Evolutionary conservation across 1,140 invertebrate species (phyloP).

Genomic region (Aphelinus atriplicis): DNA sequence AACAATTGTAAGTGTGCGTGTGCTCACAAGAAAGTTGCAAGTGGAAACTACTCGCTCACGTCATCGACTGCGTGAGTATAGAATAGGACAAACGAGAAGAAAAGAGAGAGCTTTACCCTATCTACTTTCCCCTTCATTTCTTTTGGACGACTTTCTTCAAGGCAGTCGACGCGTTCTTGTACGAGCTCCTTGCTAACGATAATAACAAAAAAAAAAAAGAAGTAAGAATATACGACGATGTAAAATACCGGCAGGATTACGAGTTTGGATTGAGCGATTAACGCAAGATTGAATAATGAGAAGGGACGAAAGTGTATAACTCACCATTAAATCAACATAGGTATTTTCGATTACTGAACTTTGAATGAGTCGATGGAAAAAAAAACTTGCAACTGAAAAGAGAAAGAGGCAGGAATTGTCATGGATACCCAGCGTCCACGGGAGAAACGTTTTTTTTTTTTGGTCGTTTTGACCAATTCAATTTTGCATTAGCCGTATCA

Average conservation of each 20-base stretch:
- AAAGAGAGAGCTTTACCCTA: conserved; percentile 10
- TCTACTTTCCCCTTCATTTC: conserved; percentile 50
- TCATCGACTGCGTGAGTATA: conserved; percentile 20
- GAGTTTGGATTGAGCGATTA: neutral
- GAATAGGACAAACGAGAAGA: conserved; percentile 32
- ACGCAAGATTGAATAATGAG: conserved; percentile 31
- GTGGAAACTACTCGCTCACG: conserved; percentile 17
- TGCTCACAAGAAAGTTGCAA: conserved; percentile 17
- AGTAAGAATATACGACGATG: neutral
- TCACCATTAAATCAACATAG: no score
- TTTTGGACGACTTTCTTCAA: conserved; percentile 54
- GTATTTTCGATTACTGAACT: no score
- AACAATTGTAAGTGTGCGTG: neutral
- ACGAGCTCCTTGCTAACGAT: neutral
- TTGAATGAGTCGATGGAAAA: no score
- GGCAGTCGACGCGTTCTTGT: conserved; percentile 41
- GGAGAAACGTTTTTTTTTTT: no score
- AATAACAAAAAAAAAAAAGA: neutral
- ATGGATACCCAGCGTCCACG: no score
- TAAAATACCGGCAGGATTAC: neutral
- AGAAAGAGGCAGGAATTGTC: no score
- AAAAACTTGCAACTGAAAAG: no score
- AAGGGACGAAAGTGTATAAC: no score
- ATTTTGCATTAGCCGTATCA: no score
- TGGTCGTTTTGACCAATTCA: no score